Base-by-base conservation (phyloP, 2,113 vertebrate species). In the Prietella phreatophila region DNA sequence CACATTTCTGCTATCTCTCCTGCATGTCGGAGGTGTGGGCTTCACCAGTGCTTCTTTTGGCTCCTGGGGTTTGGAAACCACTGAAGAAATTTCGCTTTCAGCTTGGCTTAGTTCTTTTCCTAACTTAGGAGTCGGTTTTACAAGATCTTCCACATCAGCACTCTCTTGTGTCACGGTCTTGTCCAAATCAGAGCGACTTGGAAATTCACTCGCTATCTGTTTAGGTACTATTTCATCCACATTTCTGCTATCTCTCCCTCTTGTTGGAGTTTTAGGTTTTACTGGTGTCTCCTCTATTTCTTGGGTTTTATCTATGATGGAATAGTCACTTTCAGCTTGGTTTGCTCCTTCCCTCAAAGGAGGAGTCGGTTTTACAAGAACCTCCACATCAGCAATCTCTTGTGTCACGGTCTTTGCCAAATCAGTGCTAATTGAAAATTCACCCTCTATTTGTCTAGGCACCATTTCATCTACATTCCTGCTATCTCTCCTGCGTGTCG, bases 221-320 rank as follows among this genome's bases (percentile, higher is more conserved):
- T 27, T 9, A n/a, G 69, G 33, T 75, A 60, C 25, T 53, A 6
- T 13, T 27, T 85, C 33, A 61, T 82, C 56, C 33, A 82, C 33
- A 27, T 42, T 61, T 82, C 27, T 85, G 56, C 42, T 11, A 27
- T 83, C 58, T 39, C 0, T 19, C 4, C 0, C 17, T 56, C 69
- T 79, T 87, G 83, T 56, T 33, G 85, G 86, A 20, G 78, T 67
- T 27, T 79, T 86, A 4, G 55, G 83, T 36, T 83, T 89, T n/a
- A 79, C 78, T n/a, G 79, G 7, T 6, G 11, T 30, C n/a, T 69
- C 60, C 22, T 86, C 85, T 22, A 65, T 36, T 27, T 50, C n/a
- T 25, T 61, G 17, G 10, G 39, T 7, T 25, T 47, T 42, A n/a
- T 33, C 15, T 36, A 61, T 6, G 6, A 60, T 5, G 5, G 17